Evolutionary conservation across 2,113 vertebrate genomes (phyloP), one percentile per base, ranked within the genome.

Genomic region (Falcunculus frontatus): DNA sequence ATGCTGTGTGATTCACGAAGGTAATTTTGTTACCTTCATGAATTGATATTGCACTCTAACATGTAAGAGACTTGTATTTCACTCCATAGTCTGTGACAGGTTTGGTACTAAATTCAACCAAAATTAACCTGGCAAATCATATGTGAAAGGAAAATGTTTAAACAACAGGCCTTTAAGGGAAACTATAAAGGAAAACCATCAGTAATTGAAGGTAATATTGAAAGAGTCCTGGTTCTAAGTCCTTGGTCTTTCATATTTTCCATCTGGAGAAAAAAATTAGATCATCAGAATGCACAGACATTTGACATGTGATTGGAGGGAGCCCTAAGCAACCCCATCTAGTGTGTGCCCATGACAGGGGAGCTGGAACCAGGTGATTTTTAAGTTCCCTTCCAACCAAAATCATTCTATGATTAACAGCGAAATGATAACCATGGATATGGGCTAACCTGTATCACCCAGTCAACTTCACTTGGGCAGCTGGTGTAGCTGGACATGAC

Each of bases 401-500:
- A 75, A 68, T 16, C n/a, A 53, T 18, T 60, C 39, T 21, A 2
- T 27, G 68, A 57, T 55, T 52, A 56, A 37, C 6, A 67, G 42
- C 3, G 7, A 77, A 64, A 92, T 12, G 26, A 42, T 6, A 37
- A 47, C 46, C 30, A 41, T 0, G 4, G 55, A 14, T 42, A 7
- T n/a, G 47, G 22, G 30, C 22, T 26, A 60, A 67, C 32, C 42
- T 90, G 62, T 30, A 25, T 57, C 47, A 67, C 33, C 14, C 0
- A 1, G 14, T 9, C 46, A 67, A 26, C 19, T n/a, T 57, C 4
- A 11, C 3, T 1, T 6, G 18, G 27, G 44, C 47, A 63, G 6
- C 5, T 0, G 0, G 39, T 39, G 47, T 1, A 1, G 41, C 33
- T 84, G 83, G 65, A 47, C 35, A 44, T 0, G 1, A 84, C 20